Conservation (phyloP, 2,797 vertebrate genomes). For the Emydoidea blandingii region DNA sequence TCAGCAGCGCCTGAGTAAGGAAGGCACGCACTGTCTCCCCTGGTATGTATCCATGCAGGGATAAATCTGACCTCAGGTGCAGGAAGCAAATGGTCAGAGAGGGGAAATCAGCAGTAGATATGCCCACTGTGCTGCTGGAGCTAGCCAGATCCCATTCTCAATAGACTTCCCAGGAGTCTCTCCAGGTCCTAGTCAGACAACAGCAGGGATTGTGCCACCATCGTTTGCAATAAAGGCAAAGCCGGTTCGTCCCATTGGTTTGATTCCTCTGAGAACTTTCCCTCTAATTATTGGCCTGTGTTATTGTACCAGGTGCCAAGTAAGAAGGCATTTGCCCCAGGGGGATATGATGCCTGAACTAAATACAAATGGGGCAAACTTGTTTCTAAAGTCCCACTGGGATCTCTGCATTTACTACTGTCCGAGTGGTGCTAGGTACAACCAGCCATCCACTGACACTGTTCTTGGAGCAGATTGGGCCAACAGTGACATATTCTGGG, state of each 20-base stretch:
- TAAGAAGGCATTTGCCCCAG: neutral
- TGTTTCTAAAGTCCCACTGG: neutral
- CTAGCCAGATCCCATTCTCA: neutral
- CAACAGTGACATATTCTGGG: neutral
- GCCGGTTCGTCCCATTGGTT: neutral
- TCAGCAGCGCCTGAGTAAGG: neutral
- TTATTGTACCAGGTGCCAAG: neutral
- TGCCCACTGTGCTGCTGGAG: neutral
- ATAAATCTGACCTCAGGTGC: neutral
- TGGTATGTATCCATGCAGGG: neutral
- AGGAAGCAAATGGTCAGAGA: neutral
- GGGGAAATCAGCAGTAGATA: neutral
- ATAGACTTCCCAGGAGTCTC: neutral
- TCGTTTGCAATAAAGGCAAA: neutral
- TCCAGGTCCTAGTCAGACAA: neutral
- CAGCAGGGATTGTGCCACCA: neutral
- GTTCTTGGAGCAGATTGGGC: neutral
- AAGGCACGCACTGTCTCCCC: neutral
- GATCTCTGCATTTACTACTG: too few relatives aligned
- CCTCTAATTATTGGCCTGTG: neutral
- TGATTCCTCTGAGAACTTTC: neutral
- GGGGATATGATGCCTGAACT: neutral
- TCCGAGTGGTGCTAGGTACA: neutral
- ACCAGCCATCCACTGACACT: neutral
- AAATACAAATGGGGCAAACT: neutral